Evolutionary conservation across 2,113 vertebrate genomes (phyloP).

Genomic region (Crotalus viridis): DNA sequence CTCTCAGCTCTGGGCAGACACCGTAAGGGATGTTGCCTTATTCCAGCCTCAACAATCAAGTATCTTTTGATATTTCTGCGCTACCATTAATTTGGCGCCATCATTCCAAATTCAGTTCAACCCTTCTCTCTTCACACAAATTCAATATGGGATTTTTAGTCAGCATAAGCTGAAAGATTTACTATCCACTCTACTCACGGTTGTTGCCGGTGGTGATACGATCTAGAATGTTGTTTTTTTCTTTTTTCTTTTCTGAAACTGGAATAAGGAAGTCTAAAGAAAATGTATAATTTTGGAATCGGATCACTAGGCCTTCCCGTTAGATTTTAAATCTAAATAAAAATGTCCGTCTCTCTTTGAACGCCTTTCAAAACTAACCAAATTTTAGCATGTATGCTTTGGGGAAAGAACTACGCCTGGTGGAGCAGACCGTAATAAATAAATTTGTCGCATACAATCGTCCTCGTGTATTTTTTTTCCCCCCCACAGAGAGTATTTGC

Average conservation of each 20-base stretch:
- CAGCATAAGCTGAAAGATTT: not conserved
- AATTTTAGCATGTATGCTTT: not conserved
- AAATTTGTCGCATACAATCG: not conserved
- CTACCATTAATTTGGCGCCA: not conserved
- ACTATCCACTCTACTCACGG: not conserved
- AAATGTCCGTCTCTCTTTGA: not conserved
- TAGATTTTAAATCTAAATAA: not conserved
- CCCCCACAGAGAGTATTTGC: not conserved
- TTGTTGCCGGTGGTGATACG: not conserved
- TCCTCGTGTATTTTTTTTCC: not conserved
- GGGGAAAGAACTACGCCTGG: not conserved
- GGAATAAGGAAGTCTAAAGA: not conserved
- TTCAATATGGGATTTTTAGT: not conserved
- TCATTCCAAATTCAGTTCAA: not conserved
- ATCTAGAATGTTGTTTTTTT: not conserved
- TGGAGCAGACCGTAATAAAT: not conserved
- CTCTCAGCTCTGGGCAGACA: not conserved
- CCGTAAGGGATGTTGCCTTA: not conserved
- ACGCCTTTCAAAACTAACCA: not conserved
- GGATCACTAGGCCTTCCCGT: not conserved
- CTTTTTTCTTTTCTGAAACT: not conserved
- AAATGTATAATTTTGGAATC: not conserved
- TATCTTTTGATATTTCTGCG: not conserved
- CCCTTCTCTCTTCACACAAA: not conserved
- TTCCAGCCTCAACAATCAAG: not conserved